phyloP scores from a whole-genome alignment of 2,797 vertebrate species.

The Eremophila alpestris region DNA sequence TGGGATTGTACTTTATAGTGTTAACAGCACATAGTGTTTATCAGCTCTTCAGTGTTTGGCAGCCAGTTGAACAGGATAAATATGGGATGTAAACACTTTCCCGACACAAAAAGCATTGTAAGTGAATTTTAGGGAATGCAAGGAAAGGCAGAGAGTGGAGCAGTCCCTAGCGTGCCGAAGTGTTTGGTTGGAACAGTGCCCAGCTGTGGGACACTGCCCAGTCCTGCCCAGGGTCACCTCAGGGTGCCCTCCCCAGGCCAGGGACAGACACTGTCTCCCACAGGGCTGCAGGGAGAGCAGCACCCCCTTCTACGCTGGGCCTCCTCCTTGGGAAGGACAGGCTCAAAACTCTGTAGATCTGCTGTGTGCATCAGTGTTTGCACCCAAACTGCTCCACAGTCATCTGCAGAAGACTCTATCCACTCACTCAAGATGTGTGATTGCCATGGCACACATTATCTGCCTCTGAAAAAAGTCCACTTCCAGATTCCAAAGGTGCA shows the following conservation, averaged over 20 bases:
- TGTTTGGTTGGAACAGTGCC: fast-evolving
- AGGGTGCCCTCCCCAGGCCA: not conserved
- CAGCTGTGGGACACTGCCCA: fast-evolving
- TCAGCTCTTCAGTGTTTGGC: slow-evolving; percentile 27
- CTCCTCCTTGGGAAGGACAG: not conserved
- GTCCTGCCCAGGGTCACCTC: fast-evolving
- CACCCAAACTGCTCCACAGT: not conserved
- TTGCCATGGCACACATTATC: not conserved
- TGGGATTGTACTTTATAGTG: slow-evolving; percentile 12
- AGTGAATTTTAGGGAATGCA: not conserved
- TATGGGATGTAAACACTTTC: not conserved
- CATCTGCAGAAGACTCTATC: not conserved
- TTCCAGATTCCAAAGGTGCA: not conserved
- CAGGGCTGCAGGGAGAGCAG: not conserved
- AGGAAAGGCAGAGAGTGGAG: fast-evolving
- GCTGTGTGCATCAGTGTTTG: not conserved
- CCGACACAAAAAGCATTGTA: not conserved
- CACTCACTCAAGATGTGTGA: not conserved
- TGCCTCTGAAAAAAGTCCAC: not conserved
- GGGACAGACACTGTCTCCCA: fast-evolving
- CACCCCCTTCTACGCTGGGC: not conserved
- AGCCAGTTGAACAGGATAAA: not conserved
- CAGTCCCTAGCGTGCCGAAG: fast-evolving
- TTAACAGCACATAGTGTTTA: slow-evolving; percentile 8
- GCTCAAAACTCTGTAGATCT: not conserved